phyloP scores from a whole-genome alignment of 1,140 invertebrate genomes.

The Cydia amplana region DNA sequence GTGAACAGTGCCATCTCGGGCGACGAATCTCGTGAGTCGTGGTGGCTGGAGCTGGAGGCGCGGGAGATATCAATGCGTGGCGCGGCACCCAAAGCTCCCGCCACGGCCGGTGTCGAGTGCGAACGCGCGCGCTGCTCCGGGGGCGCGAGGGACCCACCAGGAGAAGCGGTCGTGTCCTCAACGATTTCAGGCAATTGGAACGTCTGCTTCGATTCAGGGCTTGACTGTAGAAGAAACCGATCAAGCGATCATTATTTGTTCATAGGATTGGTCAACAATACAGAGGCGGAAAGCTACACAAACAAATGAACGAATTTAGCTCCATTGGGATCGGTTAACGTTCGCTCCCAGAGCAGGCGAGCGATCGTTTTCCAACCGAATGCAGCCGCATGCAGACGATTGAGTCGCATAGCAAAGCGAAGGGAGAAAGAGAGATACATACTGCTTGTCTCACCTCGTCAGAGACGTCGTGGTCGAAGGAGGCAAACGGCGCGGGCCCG shows the following conservation, averaged over 20 bases:
- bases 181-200: constrained; percentile 84
- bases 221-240: constrained; percentile 71
- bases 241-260: not conserved
- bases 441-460: constrained; percentile 87
- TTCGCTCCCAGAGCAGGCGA: not conserved
- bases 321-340: not conserved
- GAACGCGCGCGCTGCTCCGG: constrained; percentile 62
- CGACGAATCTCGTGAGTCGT: constrained; percentile 89
- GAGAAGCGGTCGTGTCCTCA: constrained; percentile 77
- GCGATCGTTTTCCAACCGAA: not conserved
- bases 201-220: constrained; percentile 81
- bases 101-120: constrained; percentile 57
- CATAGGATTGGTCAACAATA: not conserved
- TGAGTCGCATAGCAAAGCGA: constrained; percentile 32
- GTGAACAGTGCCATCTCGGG: constrained; percentile 86
- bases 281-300: not conserved
- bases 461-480: constrained; percentile 91
- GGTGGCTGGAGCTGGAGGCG: constrained; percentile 91
- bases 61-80: constrained; percentile 93
- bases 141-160: constrained; percentile 44
- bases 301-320: not conserved
- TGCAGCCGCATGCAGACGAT: not conserved
- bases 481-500: constrained; percentile 95
- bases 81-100: constrained; percentile 81
- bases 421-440: constrained; percentile 64